Conservation (phyloP, 2,888 invertebrate species). For the Lapara coniferarum region DNA sequence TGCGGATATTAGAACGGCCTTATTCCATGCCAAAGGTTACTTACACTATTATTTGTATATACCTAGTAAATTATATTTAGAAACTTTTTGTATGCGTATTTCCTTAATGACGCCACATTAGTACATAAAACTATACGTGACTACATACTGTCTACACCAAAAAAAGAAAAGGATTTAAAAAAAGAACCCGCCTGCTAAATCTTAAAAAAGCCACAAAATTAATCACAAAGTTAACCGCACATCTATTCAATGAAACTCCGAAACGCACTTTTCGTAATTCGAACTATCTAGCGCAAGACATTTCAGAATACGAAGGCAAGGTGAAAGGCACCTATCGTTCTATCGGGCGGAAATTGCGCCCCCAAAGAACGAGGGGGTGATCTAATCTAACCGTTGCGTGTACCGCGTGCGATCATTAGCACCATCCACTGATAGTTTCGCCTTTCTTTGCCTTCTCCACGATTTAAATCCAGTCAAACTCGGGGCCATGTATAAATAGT, state of each 20-base stretch:
- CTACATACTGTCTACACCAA: no score
- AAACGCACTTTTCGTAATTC: background rate
- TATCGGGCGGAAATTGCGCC: slow-evolving; percentile 76
- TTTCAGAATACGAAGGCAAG: slow-evolving; percentile 39
- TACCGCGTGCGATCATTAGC: slow-evolving; percentile 68
- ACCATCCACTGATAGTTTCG: slow-evolving; percentile 66
- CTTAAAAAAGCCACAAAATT: background rate
- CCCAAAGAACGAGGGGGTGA: slow-evolving; percentile 64
- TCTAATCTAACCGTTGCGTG: slow-evolving; percentile 79
- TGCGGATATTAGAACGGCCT: background rate
- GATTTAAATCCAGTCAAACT: background rate
- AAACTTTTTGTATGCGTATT: no score
- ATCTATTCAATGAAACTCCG: background rate
- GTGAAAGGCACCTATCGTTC: slow-evolving; percentile 59
- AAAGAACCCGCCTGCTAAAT: no score
- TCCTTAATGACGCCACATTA: no score
- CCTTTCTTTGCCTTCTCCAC: slow-evolving; percentile 41
- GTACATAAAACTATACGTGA: no score
- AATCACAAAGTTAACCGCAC: background rate
- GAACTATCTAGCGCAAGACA: slow-evolving; percentile 11
- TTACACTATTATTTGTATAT: background rate
- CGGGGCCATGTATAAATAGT: slow-evolving; percentile 1
- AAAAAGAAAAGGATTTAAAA: no score
- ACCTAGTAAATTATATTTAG: background rate
- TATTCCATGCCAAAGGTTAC: background rate